Base-by-base conservation (phyloP, 2,113 vertebrate species). In the Equus quagga region DNA sequence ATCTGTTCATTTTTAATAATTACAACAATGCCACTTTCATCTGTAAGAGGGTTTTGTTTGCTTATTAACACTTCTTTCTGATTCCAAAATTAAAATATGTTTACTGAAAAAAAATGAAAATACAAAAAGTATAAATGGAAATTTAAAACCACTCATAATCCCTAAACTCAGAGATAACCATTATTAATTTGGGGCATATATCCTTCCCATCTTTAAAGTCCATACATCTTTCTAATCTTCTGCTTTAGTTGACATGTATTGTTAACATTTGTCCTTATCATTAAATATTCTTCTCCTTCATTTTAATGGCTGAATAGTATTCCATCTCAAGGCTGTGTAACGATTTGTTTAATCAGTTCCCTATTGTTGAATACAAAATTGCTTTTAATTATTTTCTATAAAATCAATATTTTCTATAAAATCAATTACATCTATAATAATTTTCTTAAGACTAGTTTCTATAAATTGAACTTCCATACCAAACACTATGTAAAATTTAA, bases 1-100 rank as follows among this genome's bases (percentile, higher is more conserved):
- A 96, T 84, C 83, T 87, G 33, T 5, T 95, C 11, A 76, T 49
- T 91, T 91, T 89, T 94, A 94, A 80, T 89, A 69, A 89, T 84
- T 76, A 44, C n/a, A 70, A 78, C 44, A 87, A 72, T 83, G 26
- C 0, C 65, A 23, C 6, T 62, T 93, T 93, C 23, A 78, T 93
- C 21, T 91, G 10, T 69, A 87, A 67, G 11, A 65, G 26, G 44
- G 6, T 54, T 54, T 80, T 51, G 3, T 73, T 67, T n/a, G 84
- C 54, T 69, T 62, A 54, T 46, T 62, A 83, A 51, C 49, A 70
- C 18, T 89, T 33, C 26, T 70, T 78, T 67, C 28, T 79, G 12
- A 88, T 83, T 83, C 54, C 33, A 33, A 56, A 73, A 36, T 33
- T 49, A 88, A 96, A 93, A 88, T 75, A 46, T 44, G 28, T 76